phyloP scores from a whole-genome alignment of 2,888 invertebrate species.

The Thysanoteuthis rhombus region DNA sequence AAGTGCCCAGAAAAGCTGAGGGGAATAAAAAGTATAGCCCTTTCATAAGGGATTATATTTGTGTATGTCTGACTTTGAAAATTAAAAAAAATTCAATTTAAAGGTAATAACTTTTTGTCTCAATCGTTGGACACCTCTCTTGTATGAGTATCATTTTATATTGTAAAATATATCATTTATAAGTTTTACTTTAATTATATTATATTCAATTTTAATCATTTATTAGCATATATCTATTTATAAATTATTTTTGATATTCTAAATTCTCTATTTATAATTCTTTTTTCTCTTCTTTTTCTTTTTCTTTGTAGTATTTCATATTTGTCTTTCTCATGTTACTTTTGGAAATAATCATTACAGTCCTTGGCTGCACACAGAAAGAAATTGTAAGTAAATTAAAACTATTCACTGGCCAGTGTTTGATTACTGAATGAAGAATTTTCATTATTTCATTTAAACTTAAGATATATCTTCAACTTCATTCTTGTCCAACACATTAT shows the following conservation, averaged over 20 bases:
- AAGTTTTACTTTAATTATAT: no score
- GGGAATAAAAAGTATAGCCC: no score
- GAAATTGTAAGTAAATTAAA: constrained; percentile 72
- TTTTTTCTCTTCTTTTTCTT: constrained; percentile 30
- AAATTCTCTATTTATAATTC: not conserved
- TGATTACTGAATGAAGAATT: not conserved
- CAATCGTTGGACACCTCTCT: no score
- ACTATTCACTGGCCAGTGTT: not conserved
- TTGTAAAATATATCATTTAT: no score
- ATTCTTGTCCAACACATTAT: no score
- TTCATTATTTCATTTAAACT: not conserved
- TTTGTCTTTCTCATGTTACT: constrained; percentile 81
- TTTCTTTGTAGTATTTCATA: constrained; percentile 78
- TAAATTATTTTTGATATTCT: not conserved
- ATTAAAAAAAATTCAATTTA: no score
- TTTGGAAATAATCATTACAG: constrained; percentile 80
- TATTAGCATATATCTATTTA: not conserved
- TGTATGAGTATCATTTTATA: no score
- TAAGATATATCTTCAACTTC: not conserved
- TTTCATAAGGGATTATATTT: no score
- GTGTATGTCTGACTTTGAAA: no score
- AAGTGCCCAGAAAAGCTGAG: no score
- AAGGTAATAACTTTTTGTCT: no score
- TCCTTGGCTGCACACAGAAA: constrained; percentile 81
- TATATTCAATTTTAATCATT: not conserved